Evolutionary conservation across 2,888 invertebrate genomes (phyloP).

Genomic region (Drosophila anomalipes): DNA sequence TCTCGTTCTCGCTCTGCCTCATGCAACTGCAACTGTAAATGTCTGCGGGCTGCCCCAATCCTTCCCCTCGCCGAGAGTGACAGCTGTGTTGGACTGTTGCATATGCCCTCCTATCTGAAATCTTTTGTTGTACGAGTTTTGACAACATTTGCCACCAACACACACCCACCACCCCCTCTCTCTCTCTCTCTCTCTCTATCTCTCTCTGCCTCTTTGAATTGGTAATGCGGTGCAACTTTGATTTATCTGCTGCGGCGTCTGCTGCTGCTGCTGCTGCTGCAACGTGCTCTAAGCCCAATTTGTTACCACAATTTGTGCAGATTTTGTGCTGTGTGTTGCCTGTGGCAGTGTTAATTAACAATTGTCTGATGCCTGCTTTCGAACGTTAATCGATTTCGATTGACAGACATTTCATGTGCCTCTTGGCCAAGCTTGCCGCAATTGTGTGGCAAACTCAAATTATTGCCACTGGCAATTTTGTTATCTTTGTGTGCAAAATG

Average conservation of each 20-base stretch:
- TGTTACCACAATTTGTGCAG: constrained; percentile 58
- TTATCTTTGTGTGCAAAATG: not conserved
- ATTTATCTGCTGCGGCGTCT: constrained; percentile 28
- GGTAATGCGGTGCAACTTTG: constrained; percentile 29
- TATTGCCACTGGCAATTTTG: not conserved
- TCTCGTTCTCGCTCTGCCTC: not conserved
- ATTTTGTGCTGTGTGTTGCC: constrained; percentile 33
- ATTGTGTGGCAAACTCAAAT: constrained; percentile 44
- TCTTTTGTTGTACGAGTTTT: constrained; percentile 69
- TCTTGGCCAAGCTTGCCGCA: constrained; percentile 42
- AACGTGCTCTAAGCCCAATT: constrained; percentile 43
- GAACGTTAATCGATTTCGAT: constrained; percentile 58
- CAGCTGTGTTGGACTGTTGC: constrained; percentile 25
- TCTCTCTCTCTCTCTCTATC: not conserved
- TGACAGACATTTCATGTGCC: constrained; percentile 46
- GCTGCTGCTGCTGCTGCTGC: not conserved
- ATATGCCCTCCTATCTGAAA: constrained; percentile 57
- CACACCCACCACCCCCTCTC: too few relatives aligned
- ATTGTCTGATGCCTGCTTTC: constrained; percentile 49
- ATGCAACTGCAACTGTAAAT: constrained; percentile 57
- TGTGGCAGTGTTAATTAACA: constrained; percentile 67
- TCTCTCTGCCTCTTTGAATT: constrained; percentile 1
- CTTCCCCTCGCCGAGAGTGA: constrained; percentile 6
- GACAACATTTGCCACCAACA: constrained; percentile 72
- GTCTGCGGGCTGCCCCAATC: constrained; percentile 46